These are phyloP conservation scores for Arctia plantaginis DNA, from an alignment of 2,888 invertebrate genomes.

Conservation along the genomic window DNA sequence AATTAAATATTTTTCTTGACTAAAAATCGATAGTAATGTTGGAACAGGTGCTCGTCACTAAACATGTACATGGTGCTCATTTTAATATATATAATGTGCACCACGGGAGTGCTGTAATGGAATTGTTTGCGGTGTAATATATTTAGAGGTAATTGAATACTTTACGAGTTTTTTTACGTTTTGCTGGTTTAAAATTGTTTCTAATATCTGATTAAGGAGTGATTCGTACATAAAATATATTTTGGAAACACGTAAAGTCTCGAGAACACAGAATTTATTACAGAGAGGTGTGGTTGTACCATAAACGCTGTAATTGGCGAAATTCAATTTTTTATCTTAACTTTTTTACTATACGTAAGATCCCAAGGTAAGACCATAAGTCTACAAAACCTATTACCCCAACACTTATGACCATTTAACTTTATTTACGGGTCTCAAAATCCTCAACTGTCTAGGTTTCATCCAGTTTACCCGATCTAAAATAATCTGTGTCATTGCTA, in stretches of 20 bases:
- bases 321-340: too few species aligned
- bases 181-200: constrained; percentile 51
- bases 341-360: too few species aligned
- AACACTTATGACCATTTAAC: too few species aligned
- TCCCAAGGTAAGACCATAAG: too few species aligned
- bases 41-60: constrained; percentile 34
- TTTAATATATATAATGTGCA: constrained; percentile 60
- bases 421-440: too few species aligned
- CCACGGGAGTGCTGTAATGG: constrained; percentile 54
- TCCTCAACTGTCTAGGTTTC: too few species aligned
- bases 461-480: too few species aligned
- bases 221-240: constrained; percentile 1
- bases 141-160: constrained; percentile 67
- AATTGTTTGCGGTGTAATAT: constrained; percentile 65
- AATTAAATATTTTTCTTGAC: neutral
- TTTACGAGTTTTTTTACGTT: constrained; percentile 61
- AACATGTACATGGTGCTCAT: constrained; percentile 33
- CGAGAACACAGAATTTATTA: neutral
- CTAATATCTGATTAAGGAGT: neutral
- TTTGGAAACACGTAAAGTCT: neutral
- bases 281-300: neutral
- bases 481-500: too few species aligned
- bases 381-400: too few species aligned
- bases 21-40: neutral
- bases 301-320: neutral